A percentile compares a stretch with the other conserved stretches of the same genome.
These are phyloP conservation scores for Pampus argenteus DNA, from an alignment of 2,797 vertebrate species.

Conservation along the genomic window DNA sequence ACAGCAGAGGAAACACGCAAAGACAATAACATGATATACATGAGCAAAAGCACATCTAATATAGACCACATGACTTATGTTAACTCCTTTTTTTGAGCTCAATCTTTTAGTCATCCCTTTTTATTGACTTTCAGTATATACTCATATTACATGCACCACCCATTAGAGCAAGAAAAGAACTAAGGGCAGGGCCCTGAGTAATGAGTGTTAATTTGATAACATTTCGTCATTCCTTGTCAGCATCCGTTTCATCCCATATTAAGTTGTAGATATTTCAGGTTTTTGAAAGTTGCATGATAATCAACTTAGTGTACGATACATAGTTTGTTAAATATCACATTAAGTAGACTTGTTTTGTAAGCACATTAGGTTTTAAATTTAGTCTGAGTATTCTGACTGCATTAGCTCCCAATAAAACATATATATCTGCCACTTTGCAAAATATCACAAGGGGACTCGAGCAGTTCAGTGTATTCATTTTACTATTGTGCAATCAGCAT, in stretches of 20 bases:
- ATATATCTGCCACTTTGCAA: too few species aligned
- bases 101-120: not conserved
- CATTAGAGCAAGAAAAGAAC: not conserved
- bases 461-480: too few species aligned
- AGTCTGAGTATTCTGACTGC: too few species aligned
- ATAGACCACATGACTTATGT: slow-evolving; percentile 45
- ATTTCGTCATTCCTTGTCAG: too few species aligned
- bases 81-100: not conserved
- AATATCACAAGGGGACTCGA: too few species aligned
- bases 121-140: slow-evolving; percentile 18
- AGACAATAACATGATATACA: slow-evolving; percentile 13
- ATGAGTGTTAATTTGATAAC: not conserved
- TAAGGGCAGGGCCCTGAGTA: slow-evolving; percentile 33
- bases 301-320: not conserved
- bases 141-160: slow-evolving; percentile 9
- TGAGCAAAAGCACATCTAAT: slow-evolving; percentile 26
- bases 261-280: too few species aligned
- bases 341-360: too few species aligned
- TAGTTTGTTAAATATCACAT: too few species aligned
- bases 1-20: not conserved
- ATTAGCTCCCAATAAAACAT: too few species aligned
- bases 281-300: not conserved
- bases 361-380: too few species aligned
- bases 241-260: not conserved
- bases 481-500: too few species aligned